These are phyloP conservation scores for Elephas maximus DNA, from an alignment of 2,113 vertebrate species.

Conservation along the genomic window DNA sequence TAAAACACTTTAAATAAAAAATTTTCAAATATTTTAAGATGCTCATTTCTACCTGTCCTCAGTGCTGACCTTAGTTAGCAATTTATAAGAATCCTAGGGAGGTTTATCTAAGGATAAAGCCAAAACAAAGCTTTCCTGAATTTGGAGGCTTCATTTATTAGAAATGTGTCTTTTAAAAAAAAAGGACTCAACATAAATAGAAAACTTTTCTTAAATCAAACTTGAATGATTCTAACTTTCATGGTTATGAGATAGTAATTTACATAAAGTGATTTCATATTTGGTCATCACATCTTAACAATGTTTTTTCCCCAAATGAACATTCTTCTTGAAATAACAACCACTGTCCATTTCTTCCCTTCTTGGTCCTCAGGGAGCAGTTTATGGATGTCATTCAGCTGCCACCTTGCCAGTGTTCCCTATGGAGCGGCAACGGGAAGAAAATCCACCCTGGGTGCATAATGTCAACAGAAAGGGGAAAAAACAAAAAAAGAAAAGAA, in stretches of 20 bases:
- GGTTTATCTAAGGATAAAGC: background rate
- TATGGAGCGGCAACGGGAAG: background rate
- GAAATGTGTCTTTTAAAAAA: slow-evolving; percentile 29
- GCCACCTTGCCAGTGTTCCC: background rate
- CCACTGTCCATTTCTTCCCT: background rate
- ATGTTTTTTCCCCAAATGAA: background rate
- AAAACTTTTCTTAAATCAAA: background rate
- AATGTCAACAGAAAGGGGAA: slow-evolving; percentile 18
- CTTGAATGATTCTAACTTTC: background rate
- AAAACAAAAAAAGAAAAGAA: background rate
- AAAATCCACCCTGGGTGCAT: slow-evolving; percentile 24
- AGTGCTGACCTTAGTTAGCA: background rate
- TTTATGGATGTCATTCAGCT: background rate
- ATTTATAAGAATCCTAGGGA: background rate
- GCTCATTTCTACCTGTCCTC: background rate
- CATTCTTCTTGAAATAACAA: background rate
- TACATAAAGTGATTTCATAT: slow-evolving; percentile 3
- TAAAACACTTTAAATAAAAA: background rate
- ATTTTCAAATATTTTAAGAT: background rate
- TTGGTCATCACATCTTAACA: background rate
- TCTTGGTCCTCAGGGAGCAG: background rate
- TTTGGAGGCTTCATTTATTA: background rate
- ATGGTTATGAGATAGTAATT: background rate
- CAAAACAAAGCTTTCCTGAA: background rate
- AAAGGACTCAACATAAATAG: background rate